Base-by-base conservation (phyloP, 1,140 invertebrate species). In the Agrilus planipennis region DNA sequence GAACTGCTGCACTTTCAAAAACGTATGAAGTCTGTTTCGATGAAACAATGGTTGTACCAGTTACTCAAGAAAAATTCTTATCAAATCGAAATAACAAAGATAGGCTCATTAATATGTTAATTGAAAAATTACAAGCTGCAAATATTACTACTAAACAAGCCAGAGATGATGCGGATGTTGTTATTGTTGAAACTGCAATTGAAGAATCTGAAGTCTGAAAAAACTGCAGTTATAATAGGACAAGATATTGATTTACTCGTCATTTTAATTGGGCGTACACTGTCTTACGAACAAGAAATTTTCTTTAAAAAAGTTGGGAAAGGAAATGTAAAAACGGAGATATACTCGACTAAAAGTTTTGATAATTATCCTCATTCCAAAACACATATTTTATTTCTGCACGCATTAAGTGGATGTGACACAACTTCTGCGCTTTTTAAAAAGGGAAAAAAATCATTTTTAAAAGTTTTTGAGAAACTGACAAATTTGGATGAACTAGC, bases 361-460 rank as follows among this genome's bases (percentile, higher is more conserved):
- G n/a, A n/a, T n/a, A n/a, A n/a, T n/a, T n/a, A n/a, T n/a, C n/a
- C n/a, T n/a, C n/a, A n/a, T n/a, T n/a, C n/a, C n/a, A n/a, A n/a
- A n/a, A n/a, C n/a, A 39, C 45, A 59, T 34, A 53, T 59, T 48
- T 46, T 58, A 44, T 57, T 61, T 51, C 41, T 55, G 41, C 54
- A 60, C 41, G 57, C 58, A 46, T 50, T 60, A n/a, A 57, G 40
- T 47, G 57, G 56, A n/a, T n/a, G n/a, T 28, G 58, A 61, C 37
- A 60, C 54, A 17, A 59, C 50, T 46, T 61, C 55, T 50, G 53
- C 56, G 29, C 48, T 60, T 25, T 60, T 52, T 53, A 54, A 53
- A 50, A 54, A 54, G 44, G 49, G 49, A 34, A 58, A 59, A 58
- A 48, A 47, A 46, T 50, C 44, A 37, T 18, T 51, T 39, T 37